Conservation (phyloP, 2,888 invertebrate genomes). For the Phrixothrix hirtus region DNA sequence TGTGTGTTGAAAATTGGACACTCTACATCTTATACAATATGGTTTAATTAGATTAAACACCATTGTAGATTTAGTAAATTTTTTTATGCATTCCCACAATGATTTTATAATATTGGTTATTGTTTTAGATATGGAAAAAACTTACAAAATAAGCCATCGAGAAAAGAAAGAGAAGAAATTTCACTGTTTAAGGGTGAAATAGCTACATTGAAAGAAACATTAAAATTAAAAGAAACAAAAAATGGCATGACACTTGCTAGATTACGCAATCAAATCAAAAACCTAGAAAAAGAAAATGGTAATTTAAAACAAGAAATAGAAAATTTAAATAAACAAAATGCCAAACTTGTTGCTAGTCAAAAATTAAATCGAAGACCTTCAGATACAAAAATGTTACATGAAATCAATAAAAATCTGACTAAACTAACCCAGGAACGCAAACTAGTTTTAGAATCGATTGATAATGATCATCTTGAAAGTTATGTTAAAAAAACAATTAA, state of each 20-base stretch:
- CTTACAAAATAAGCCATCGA: slow-evolving; percentile 66
- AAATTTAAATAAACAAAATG: slow-evolving; percentile 68
- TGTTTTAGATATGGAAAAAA: slow-evolving; percentile 63
- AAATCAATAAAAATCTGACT: slow-evolving; percentile 70
- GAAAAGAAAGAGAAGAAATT: slow-evolving; percentile 73
- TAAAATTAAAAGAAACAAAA: slow-evolving; percentile 73
- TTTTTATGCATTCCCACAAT: background rate
- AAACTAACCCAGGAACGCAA: slow-evolving; percentile 45
- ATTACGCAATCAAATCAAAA: slow-evolving; percentile 73
- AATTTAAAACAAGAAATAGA: slow-evolving; percentile 68
- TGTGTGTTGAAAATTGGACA: no score
- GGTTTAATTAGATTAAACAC: no score
- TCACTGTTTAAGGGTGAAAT: slow-evolving; percentile 67
- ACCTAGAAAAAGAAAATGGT: slow-evolving; percentile 71
- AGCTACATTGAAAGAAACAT: slow-evolving; percentile 66
- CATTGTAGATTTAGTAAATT: background rate
- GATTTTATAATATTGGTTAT: background rate
- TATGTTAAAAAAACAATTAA: no score
- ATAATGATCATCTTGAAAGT: no score
- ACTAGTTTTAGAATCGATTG: background rate
- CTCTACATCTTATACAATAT: no score
- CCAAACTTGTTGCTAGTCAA: slow-evolving; percentile 64
- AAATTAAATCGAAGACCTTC: slow-evolving; percentile 59
- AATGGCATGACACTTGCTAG: slow-evolving; percentile 73
- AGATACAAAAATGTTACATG: slow-evolving; percentile 75